phyloP scores from a whole-genome alignment of 2,113 vertebrate genomes.

The Lutjanus erythropterus region DNA sequence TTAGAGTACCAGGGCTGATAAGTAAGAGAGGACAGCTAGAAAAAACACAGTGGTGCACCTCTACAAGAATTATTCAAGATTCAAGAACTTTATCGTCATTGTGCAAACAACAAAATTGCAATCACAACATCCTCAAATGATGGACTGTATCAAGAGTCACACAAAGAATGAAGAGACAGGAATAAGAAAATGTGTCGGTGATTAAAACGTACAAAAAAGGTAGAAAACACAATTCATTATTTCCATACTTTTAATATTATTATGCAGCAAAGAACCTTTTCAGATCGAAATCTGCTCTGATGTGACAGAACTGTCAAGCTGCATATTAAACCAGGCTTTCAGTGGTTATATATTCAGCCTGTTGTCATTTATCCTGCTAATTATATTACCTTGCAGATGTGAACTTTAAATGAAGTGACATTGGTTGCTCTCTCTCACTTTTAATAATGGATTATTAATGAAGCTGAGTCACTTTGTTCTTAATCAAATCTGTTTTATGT shows the following conservation, averaged over 20 bases:
- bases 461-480: conserved; percentile 20
- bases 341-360: conserved; percentile 25
- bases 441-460: conserved; percentile 35
- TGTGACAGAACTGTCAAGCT: neutral
- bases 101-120: no score
- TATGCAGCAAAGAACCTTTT: neutral
- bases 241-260: no score
- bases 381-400: conserved; percentile 44
- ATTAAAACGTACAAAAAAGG: no score
- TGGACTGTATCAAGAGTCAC: no score
- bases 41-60: no score
- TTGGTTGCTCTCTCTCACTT: conserved; percentile 30
- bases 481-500: conserved; percentile 20
- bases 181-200: no score
- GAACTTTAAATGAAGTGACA: conserved; percentile 33
- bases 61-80: no score
- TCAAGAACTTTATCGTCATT: no score
- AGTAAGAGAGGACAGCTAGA: neutral
- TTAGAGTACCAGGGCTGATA: neutral
- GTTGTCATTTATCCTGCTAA: conserved; percentile 38
- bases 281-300: neutral
- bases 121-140: no score
- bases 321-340: neutral
- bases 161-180: no score
- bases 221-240: no score